Evolutionary conservation across 2,888 invertebrate species (phyloP).

Genomic region (Calameuta pallipes): DNA sequence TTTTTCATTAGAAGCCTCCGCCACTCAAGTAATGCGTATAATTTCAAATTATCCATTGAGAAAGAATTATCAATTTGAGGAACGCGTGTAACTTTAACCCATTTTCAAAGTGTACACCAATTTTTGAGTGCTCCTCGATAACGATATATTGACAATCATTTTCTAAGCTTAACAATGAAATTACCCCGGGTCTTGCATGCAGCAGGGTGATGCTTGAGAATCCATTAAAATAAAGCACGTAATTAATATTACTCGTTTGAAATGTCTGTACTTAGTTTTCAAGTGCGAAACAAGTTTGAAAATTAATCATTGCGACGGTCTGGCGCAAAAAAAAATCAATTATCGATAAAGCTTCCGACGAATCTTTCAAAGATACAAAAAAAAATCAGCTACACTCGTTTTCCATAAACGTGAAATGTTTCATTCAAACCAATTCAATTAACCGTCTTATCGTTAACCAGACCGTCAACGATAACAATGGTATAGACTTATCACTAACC

Average conservation of each 20-base stretch:
- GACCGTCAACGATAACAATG: neutral
- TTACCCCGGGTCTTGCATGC: neutral
- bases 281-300: neutral
- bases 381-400: too few relatives aligned
- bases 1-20: neutral
- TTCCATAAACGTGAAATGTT: neutral
- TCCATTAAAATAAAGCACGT: neutral
- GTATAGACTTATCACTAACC: slow-evolving; percentile 28
- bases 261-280: neutral
- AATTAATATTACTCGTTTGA: neutral
- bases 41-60: neutral
- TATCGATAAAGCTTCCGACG: neutral
- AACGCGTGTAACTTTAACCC: too few relatives aligned
- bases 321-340: neutral
- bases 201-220: neutral
- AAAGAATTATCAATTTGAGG: too few relatives aligned
- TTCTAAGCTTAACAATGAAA: neutral
- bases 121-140: neutral
- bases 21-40: neutral
- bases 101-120: neutral
- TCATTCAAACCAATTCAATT: neutral
- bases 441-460: neutral
- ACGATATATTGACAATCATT: neutral
- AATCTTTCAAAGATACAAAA: neutral
- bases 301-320: neutral